phyloP scores from a whole-genome alignment of 2,113 vertebrate species.

The Platanista minor region DNA sequence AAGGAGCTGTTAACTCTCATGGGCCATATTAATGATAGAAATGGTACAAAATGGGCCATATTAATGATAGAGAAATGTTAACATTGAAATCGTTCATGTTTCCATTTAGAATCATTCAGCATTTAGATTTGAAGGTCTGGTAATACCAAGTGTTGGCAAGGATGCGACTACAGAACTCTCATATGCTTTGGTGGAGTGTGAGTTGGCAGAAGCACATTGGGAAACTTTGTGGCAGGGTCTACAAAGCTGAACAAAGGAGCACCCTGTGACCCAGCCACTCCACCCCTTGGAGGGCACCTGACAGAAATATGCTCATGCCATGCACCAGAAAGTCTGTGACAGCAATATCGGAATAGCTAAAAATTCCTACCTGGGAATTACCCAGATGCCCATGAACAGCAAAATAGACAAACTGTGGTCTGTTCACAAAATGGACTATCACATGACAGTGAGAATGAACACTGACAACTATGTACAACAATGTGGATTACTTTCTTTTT shows the following conservation, averaged over 20 bases:
- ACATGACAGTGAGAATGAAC: not conserved
- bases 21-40: not conserved
- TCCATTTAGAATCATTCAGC: not conserved
- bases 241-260: not conserved
- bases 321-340: not conserved
- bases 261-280: not conserved
- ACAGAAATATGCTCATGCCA: not conserved
- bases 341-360: not conserved
- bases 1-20: not conserved
- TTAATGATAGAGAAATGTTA: not conserved
- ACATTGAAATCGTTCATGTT: not conserved
- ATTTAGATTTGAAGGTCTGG: not conserved
- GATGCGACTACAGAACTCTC: not conserved
- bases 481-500: too few relatives aligned
- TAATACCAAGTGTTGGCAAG: not conserved
- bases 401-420: not conserved
- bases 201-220: not conserved
- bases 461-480: not conserved
- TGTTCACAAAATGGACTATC: not conserved
- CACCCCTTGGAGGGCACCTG: not conserved
- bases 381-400: not conserved
- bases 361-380: not conserved
- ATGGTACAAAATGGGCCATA: not conserved
- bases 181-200: not conserved
- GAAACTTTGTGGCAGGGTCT: not conserved